Percentiles rank a stretch among this genome's conserved stretches.
These are phyloP conservation scores for Pollenia griseotomentosa DNA, from an alignment of 2,888 invertebrate species.

Conservation along the genomic window DNA sequence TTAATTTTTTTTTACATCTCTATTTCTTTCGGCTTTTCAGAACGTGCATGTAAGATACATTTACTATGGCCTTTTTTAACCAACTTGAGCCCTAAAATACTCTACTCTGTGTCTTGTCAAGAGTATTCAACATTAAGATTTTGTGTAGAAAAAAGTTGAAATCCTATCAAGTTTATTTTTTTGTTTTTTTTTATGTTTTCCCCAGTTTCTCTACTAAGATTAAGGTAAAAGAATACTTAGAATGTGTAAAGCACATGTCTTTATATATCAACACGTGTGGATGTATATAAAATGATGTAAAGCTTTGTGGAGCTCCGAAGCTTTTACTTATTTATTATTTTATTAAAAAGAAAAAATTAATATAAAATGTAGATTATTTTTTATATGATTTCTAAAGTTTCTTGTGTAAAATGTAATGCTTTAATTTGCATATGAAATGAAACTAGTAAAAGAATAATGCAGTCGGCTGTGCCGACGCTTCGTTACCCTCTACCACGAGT, in stretches of 20 bases:
- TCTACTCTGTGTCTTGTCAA: slow-evolving; percentile 52
- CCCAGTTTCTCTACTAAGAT: background rate
- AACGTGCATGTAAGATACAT: background rate
- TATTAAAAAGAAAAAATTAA: too few species aligned
- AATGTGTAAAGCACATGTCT: background rate
- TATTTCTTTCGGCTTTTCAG: slow-evolving; percentile 2
- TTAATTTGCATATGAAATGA: too few species aligned
- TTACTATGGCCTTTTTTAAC: slow-evolving; percentile 34
- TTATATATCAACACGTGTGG: too few species aligned
- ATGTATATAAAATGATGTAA: too few species aligned
- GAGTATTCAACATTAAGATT: slow-evolving; percentile 39
- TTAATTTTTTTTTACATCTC: slow-evolving; percentile 8
- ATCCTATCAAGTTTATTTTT: background rate
- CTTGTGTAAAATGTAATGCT: too few species aligned
- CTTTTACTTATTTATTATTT: too few species aligned
- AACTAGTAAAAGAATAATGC: too few species aligned
- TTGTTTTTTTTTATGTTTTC: background rate
- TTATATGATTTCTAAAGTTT: too few species aligned
- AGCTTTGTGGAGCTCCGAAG: too few species aligned
- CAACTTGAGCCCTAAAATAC: slow-evolving; percentile 46
- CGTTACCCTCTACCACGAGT: too few species aligned
- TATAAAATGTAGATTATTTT: too few species aligned
- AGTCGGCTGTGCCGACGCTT: too few species aligned
- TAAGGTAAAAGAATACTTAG: background rate
- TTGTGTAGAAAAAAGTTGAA: slow-evolving; percentile 2